A percentile compares a stretch with the other conserved stretches of the same genome.
phyloP scores from a whole-genome alignment of 2,113 vertebrate genomes.

The Brachirus orientalis region DNA sequence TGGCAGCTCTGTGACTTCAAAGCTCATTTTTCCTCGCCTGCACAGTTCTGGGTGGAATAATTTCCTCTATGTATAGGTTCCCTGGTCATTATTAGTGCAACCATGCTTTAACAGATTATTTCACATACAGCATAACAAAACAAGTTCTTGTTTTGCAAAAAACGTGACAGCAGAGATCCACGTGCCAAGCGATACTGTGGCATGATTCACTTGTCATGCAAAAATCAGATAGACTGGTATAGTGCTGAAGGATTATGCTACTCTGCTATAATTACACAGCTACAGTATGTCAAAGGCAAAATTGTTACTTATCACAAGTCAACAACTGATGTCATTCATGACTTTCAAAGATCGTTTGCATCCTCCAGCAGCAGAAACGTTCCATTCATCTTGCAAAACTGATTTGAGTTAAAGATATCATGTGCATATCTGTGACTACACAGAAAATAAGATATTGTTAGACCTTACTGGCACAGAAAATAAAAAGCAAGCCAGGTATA shows the following conservation, averaged over 20 bases:
- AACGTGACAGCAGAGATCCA: conserved; percentile 13
- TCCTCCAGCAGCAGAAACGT: neutral
- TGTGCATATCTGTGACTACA: conserved; percentile 28
- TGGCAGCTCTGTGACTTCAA: too few relatives aligned
- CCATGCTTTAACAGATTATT: neutral
- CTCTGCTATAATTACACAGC: conserved; percentile 5
- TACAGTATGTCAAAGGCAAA: neutral
- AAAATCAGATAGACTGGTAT: neutral
- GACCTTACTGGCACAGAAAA: conserved; percentile 11
- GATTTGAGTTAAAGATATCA: conserved; percentile 11
- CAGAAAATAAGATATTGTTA: conserved; percentile 12
- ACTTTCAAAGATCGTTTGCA: conserved; percentile 7
- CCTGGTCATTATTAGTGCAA: neutral
- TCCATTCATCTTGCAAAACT: conserved; percentile 9
- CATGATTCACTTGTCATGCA: conserved; percentile 21
- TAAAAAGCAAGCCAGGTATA: conserved; percentile 3
- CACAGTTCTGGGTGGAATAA: conserved; percentile 76
- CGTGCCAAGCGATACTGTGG: conserved; percentile 5
- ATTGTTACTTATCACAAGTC: neutral
- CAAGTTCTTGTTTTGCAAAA: neutral
- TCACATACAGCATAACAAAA: neutral
- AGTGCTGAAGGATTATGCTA: conserved; percentile 12
- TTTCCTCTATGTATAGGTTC: conserved; percentile 27
- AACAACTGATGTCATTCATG: conserved; percentile 18
- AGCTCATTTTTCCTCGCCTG: too few relatives aligned